phyloP scores from a whole-genome alignment of 2,888 invertebrate species.

The Aphrophora alni region DNA sequence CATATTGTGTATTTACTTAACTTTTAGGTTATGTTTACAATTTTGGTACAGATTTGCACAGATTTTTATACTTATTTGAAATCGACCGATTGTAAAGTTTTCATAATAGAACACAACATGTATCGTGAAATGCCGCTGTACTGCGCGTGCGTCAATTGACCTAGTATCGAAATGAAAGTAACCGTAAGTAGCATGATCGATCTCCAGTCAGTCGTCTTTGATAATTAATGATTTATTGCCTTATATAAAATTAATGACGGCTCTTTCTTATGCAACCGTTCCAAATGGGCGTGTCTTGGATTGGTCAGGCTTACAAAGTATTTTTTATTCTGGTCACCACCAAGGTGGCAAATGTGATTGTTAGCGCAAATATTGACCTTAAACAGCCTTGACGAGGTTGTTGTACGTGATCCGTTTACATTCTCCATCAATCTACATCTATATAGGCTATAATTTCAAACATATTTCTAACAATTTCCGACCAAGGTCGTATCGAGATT shows the following conservation, averaged over 20 bases:
- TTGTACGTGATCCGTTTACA: background rate
- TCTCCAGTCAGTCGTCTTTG: background rate
- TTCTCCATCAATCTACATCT: background rate
- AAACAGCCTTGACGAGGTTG: background rate
- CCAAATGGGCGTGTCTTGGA: background rate
- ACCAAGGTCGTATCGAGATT: background rate
- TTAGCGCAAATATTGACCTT: background rate
- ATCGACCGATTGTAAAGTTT: too few species aligned
- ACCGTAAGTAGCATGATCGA: background rate
- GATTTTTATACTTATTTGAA: too few species aligned
- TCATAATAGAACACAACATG: too few species aligned
- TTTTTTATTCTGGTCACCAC: background rate
- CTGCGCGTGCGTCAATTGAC: background rate
- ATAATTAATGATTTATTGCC: background rate
- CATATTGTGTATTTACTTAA: too few species aligned
- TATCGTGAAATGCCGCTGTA: background rate
- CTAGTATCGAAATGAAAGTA: background rate
- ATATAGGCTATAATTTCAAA: background rate
- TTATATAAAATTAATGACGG: background rate
- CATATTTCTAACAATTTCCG: background rate
- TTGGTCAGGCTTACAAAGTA: too few species aligned
- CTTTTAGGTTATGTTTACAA: too few species aligned
- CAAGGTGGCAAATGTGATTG: background rate
- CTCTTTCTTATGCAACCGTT: background rate
- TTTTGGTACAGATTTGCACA: too few species aligned